phyloP scores from a whole-genome alignment of 2,888 invertebrate species.

The Lithophane semibrunnea region DNA sequence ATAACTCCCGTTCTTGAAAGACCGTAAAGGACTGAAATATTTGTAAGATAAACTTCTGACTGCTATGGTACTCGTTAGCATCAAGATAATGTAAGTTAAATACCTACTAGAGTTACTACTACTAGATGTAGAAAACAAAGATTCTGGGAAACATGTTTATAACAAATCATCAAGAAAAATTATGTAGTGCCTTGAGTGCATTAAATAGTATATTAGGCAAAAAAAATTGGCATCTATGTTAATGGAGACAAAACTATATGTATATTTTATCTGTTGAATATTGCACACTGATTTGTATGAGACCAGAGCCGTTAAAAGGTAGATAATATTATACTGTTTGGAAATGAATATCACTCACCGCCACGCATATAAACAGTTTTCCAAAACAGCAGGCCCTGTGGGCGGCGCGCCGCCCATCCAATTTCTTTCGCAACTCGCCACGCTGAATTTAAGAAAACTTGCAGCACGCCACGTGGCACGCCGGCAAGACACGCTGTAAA shows the following conservation, averaged over 20 bases:
- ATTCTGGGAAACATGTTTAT: neutral
- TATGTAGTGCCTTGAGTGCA: neutral
- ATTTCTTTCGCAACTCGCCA: too few relatives aligned
- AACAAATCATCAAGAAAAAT: neutral
- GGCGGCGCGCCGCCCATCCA: too few relatives aligned
- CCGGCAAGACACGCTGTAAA: too few relatives aligned
- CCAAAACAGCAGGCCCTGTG: too few relatives aligned
- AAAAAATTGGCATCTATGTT: too few relatives aligned
- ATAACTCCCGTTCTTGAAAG: constrained; percentile 54
- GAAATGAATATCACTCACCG: neutral
- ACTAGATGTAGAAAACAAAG: neutral
- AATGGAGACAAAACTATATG: neutral
- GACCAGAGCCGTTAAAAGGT: too few relatives aligned
- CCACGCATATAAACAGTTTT: too few relatives aligned
- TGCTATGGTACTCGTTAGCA: constrained; percentile 35
- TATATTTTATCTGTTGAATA: neutral
- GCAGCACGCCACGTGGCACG: too few relatives aligned
- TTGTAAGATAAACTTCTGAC: constrained; percentile 48
- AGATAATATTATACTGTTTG: neutral
- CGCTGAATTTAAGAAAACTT: too few relatives aligned
- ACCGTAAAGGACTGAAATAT: constrained; percentile 59
- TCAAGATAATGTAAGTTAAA: neutral
- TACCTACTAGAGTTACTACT: neutral
- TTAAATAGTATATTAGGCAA: too few relatives aligned
- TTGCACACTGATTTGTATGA: neutral